Evolutionary conservation across 1,140 invertebrate species (phyloP).

Genomic region (Pygmarrhopalites habei): DNA sequence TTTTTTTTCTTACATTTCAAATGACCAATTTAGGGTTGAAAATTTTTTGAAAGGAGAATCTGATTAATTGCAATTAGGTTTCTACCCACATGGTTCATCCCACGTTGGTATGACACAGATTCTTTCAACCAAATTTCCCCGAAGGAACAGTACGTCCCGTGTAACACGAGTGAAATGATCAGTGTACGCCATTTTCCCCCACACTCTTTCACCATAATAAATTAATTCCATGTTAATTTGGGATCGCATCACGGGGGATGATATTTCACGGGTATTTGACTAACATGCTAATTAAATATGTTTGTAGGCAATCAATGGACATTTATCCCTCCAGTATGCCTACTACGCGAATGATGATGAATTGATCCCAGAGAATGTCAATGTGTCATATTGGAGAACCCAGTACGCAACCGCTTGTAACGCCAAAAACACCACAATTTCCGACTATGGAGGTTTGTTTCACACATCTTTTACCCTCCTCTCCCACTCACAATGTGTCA

Average conservation of each 20-base stretch:
- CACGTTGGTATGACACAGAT: slow-evolving; percentile 61
- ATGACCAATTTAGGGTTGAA: no score
- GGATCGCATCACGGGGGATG: no score
- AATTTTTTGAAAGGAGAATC: no score
- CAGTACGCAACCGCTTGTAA: slow-evolving; percentile 45
- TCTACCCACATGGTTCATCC: slow-evolving; percentile 62
- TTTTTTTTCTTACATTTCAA: no score
- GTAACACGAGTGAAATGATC: slow-evolving; percentile 56
- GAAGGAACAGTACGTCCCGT: slow-evolving; percentile 50
- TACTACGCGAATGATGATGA: slow-evolving; percentile 55
- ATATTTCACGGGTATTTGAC: no score
- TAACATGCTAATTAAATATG: no score
- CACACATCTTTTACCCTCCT: no score
- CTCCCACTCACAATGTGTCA: no score
- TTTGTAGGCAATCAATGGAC: slow-evolving; percentile 62
- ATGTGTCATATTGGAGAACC: slow-evolving; percentile 53
- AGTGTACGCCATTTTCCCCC: slow-evolving; percentile 26
- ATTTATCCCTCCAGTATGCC: slow-evolving; percentile 63
- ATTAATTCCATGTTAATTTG: no score
- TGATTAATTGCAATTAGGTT: no score
- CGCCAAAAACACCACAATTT: slow-evolving; percentile 40
- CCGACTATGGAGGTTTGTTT: slow-evolving; percentile 56
- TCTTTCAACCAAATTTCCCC: slow-evolving; percentile 46
- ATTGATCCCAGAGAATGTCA: slow-evolving; percentile 59
- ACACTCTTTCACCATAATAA: no score